phyloP scores from a whole-genome alignment of 2,113 vertebrate species.

The Plotosus lineatus region DNA sequence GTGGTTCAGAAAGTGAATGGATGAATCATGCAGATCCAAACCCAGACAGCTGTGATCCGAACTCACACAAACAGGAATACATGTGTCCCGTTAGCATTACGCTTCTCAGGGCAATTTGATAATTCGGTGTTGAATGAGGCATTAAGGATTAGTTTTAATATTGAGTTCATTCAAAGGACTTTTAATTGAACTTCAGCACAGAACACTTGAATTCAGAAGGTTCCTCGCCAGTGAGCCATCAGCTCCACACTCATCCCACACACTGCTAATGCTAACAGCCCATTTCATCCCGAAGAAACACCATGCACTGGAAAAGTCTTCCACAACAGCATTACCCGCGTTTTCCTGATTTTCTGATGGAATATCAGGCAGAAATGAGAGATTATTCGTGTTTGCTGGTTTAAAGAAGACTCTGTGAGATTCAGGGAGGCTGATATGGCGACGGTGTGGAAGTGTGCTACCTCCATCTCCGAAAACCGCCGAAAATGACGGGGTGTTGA shows the following conservation, averaged over 20 bases:
- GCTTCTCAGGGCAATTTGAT: background rate
- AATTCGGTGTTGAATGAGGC: too few relatives aligned
- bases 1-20: too few relatives aligned
- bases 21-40: too few relatives aligned
- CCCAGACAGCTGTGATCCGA: too few relatives aligned
- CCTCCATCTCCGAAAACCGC: constrained; percentile 45
- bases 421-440: constrained; percentile 56
- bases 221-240: background rate
- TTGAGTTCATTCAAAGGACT: background rate
- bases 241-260: background rate
- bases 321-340: background rate
- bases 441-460: constrained; percentile 58
- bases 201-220: background rate
- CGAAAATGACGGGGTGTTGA: background rate
- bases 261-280: background rate
- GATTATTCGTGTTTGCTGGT: constrained; percentile 24
- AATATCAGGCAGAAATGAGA: background rate
- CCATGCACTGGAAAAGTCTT: background rate
- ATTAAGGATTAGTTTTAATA: background rate
- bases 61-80: too few relatives aligned
- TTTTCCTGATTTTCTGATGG: background rate
- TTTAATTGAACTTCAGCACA: background rate
- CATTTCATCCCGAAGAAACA: background rate
- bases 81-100: background rate
- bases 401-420: constrained; percentile 46